Base-by-base conservation (phyloP, 2,888 invertebrate genomes). In the Cheilosia soror region DNA sequence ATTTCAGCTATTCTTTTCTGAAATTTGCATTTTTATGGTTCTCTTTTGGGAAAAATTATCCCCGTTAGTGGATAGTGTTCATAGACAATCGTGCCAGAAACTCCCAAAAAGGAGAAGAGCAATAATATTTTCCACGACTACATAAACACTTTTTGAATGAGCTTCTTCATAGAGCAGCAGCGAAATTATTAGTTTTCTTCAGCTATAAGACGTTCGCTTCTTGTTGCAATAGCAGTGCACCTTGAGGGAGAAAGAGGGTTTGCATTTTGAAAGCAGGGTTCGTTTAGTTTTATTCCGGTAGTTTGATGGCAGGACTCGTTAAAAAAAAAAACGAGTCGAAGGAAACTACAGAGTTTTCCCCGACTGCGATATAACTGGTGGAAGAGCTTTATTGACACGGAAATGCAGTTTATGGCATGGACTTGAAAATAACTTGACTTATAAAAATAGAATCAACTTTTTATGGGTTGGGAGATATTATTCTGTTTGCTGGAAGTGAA, bases 21-120 rank as follows among this genome's bases (percentile, higher is more conserved):
- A 25, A 69, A 69, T 58, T 58, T 69, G 6, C 57, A 47, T 69
- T 47, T 69, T 69, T 58, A 69, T 69, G 20, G 15, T 57, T 68
- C 40, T 40, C 4, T 25, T 5, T 20, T 20, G 20, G 20, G 20
- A 20, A 20, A 20, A 20, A 20, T 20, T 20, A 20, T 20, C 20
- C 20, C 20, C 20, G n/a, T 20, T 20, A 20, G 20, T 20, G 5
- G 5, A 25, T 40, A 29, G 53, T 15, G 33, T 15, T 25, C 33
- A 37, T 20, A 44, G 4, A 9, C 11, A 2, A 27, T 0, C 49
- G 4, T 25, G 27, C 27, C 7, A 6, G 6, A 11, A n/a, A 33
- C 37, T n/a, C n/a, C 13, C 42, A 42, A n/a, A 60, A 20, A 49
- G 25, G 47, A 63, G 4, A 33, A 2, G 31, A 2, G 9, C 2